Evolutionary conservation across 2,888 invertebrate species (phyloP).

Genomic region (Zeuzera pyrina): DNA sequence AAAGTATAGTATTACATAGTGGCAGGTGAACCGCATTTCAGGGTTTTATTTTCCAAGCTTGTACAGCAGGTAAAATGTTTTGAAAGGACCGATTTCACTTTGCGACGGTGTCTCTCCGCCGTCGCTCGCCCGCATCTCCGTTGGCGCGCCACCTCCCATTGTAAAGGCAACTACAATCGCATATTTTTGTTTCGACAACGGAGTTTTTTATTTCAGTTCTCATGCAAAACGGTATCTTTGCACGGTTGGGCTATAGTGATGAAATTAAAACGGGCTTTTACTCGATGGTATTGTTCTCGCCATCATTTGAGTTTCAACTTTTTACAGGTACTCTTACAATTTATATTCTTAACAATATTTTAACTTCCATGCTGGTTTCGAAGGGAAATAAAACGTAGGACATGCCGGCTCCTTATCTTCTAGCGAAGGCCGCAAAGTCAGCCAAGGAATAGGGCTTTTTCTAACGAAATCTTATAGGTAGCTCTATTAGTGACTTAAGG

Average conservation of each 20-base stretch:
- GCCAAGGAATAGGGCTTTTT: no score
- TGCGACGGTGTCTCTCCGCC: constrained; percentile 33
- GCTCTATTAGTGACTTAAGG: no score
- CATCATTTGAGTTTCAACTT: no score
- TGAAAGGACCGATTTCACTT: constrained; percentile 70
- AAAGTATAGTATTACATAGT: constrained; percentile 53
- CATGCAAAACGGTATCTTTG: constrained; percentile 57
- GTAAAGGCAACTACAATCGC: constrained; percentile 64
- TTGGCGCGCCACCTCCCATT: constrained; percentile 32
- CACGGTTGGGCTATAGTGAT: constrained; percentile 57
- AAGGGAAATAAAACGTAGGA: no score
- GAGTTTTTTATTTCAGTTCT: constrained; percentile 56
- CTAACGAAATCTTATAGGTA: no score
- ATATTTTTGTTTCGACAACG: constrained; percentile 63
- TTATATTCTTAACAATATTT: no score
- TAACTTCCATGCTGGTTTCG: no score
- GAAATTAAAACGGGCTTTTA: constrained; percentile 62
- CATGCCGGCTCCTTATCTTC: no score
- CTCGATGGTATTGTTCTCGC: constrained; percentile 18
- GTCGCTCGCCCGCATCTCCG: constrained; percentile 43
- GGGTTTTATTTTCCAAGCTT: constrained; percentile 60
- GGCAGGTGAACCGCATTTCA: no score
- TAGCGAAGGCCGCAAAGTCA: no score
- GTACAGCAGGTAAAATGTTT: constrained; percentile 62
- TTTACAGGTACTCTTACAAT: no score